phyloP scores from a whole-genome alignment of 2,797 vertebrate genomes.

The Dendrocincla tyrannina region DNA sequence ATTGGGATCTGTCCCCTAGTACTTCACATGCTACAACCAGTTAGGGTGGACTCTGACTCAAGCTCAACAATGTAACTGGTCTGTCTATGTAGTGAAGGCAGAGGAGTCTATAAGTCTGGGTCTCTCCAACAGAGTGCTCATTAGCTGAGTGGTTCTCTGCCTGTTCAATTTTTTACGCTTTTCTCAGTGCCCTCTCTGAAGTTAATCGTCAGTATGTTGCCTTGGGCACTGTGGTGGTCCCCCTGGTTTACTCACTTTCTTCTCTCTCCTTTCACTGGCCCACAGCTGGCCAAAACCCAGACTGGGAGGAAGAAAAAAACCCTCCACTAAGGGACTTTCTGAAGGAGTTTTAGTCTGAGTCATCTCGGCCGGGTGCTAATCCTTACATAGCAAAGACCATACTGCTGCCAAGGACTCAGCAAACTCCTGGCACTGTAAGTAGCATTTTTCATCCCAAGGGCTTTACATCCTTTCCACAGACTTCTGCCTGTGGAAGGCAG shows the following conservation, averaged over 20 bases:
- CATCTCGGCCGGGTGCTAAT: not conserved
- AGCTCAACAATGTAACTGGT: not conserved
- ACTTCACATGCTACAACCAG: rapidly evolving
- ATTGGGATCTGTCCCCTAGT: not conserved
- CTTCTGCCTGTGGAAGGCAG: not conserved
- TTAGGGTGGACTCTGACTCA: not conserved
- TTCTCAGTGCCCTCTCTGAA: not conserved
- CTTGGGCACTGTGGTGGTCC: rapidly evolving
- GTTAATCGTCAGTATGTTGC: rapidly evolving
- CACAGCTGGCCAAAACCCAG: not conserved
- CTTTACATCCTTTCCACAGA: not conserved
- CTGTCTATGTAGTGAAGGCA: not conserved
- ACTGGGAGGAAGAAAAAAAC: not conserved
- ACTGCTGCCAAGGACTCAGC: not conserved
- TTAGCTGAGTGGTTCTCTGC: not conserved
- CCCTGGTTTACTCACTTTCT: not conserved
- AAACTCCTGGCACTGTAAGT: not conserved
- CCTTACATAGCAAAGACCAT: not conserved
- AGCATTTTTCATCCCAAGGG: not conserved
- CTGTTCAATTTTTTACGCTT: not conserved
- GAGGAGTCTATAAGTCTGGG: not conserved
- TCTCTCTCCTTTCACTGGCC: not conserved
- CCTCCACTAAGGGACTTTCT: not conserved
- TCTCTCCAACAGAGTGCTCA: not conserved
- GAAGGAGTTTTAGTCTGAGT: not conserved